Conservation (phyloP, 2,797 vertebrate species). For the Lophotriccus pileatus region DNA sequence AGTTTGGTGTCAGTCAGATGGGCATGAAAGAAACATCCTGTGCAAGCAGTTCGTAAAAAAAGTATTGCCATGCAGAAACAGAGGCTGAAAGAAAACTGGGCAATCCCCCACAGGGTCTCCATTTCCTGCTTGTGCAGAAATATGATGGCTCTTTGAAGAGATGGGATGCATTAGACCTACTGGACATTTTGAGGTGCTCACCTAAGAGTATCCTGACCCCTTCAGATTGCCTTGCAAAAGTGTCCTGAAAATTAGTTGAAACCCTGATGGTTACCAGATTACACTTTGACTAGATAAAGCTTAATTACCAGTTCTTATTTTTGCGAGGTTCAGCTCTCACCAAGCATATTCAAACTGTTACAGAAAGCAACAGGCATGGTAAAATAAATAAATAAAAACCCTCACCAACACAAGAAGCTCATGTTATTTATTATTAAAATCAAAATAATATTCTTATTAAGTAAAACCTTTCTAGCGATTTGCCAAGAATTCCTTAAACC, state of each 20-base stretch:
- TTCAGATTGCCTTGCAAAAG: neutral
- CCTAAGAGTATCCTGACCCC: neutral
- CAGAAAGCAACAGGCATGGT: neutral
- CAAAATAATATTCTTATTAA: neutral
- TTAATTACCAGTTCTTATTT: neutral
- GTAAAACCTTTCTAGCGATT: neutral
- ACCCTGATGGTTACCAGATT: neutral
- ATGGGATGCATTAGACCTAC: neutral
- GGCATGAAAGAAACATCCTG: neutral
- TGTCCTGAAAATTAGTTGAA: neutral
- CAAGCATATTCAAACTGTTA: neutral
- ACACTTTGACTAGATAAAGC: neutral
- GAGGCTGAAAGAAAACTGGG: neutral
- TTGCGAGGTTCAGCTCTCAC: neutral
- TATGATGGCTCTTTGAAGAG: neutral
- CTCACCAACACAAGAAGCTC: neutral
- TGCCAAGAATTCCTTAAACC: neutral
- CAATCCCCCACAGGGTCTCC: neutral
- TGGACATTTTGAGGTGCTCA: neutral
- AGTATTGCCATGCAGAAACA: neutral
- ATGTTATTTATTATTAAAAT: neutral
- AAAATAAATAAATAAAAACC: neutral
- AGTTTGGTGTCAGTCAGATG: neutral
- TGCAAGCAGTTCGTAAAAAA: neutral
- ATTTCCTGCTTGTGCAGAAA: neutral